Conservation (phyloP, 2,113 vertebrate species). For the Mellivora capensis region DNA sequence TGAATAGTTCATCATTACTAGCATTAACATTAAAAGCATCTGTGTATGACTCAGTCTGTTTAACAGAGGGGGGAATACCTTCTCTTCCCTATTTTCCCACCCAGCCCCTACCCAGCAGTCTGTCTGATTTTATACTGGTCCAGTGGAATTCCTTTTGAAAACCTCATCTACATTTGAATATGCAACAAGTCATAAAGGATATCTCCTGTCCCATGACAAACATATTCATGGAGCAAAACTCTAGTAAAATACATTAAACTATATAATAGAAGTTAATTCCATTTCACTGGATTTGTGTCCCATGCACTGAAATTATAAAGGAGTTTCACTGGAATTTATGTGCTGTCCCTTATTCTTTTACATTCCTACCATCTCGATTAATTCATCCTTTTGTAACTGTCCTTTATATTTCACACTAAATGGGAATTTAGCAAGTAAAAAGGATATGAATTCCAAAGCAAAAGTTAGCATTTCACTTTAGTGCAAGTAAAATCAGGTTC, state of each 20-base stretch:
- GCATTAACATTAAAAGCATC: background rate
- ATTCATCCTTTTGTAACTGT: constrained; percentile 17
- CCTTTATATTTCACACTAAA: background rate
- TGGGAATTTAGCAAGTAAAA: constrained; percentile 8
- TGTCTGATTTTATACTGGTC: background rate
- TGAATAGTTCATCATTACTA: background rate
- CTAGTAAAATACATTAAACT: background rate
- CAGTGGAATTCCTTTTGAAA: background rate
- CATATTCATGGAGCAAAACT: background rate
- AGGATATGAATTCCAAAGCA: background rate
- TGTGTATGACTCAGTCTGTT: background rate
- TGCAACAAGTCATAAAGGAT: background rate
- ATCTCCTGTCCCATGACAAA: background rate
- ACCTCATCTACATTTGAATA: background rate
- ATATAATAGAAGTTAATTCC: background rate
- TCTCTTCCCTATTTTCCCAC: background rate
- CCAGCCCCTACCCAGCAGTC: background rate
- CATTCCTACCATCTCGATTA: background rate
- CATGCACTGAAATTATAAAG: background rate
- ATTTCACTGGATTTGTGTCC: constrained; percentile 4
- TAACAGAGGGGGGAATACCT: background rate
- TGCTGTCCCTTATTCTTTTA: background rate
- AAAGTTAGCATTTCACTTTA: constrained; percentile 21
- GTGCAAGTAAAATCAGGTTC: constrained; percentile 17
- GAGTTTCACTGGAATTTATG: background rate